Evolutionary conservation across 1,140 invertebrate genomes (phyloP), one percentile per base, ranked within the genome.

Genomic region (Aphaenogaster floridana): DNA sequence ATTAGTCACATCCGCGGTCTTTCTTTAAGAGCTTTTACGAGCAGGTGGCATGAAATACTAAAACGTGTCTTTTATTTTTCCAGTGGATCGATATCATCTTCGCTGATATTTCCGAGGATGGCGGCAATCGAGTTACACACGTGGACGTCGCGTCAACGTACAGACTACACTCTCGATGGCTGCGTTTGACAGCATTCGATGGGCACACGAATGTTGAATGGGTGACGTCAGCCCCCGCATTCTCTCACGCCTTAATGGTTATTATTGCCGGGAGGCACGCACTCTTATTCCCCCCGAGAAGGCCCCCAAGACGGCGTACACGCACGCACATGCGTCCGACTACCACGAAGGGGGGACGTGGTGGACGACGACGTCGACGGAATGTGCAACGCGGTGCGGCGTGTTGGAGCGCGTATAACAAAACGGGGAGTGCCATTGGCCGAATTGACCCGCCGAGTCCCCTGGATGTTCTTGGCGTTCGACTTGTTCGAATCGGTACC

Each of bases 171-270:
- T 80, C 80, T 74, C 64, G 71, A 86, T 74, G 86, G 69, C 72
- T 68, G 78, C 50, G 57, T 69, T 85, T 77, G 89, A 88, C 89
- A 86, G 42, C 54, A 36, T 86, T 78, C 78, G 89, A 91, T 71
- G 86, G 71, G 77, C 86, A 28, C 54, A 78, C 72, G 89, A 91
- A 89, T 87, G 89, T 92, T 93, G 89, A 94, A 93, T 92, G 92
- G 79, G 50, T 93, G 93, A 94, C 93, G 93, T 94, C 93, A 93
- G 84, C 90, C 79, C 72, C 88, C 84, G 81, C 93, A 94, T 94
- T 94, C 93, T 93, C 93, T 94, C 93, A 94, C 93, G 93, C 93
- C 90, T 94, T 94, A 92, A 94, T 93, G 93, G 92, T 94, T 93
- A 94, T 94, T 94, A 94, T 94, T 93, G 91, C 88, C 85, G 88